Percentiles rank a stretch among this genome's conserved stretches.
Conservation (phyloP, 1,140 invertebrate genomes). For the Camponotus pennsylvanicus region DNA sequence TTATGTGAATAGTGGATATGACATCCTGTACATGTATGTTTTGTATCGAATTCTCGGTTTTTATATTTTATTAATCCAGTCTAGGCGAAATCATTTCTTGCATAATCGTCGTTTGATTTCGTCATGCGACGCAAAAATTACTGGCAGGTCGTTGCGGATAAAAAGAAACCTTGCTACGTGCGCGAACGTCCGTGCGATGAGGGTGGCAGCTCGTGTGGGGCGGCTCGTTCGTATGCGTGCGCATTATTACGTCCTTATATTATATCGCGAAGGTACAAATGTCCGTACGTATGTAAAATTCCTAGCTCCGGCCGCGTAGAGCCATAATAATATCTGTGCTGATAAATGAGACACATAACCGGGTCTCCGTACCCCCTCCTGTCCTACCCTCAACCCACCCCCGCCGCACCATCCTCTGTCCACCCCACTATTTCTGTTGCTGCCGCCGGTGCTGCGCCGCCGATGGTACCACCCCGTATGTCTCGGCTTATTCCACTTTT, state of each 20-base stretch:
- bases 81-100: background rate
- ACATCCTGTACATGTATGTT: background rate
- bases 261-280: conserved; percentile 85
- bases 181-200: conserved; percentile 36
- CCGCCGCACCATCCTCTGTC: conserved; percentile 49
- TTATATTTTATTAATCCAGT: background rate
- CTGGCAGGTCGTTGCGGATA: background rate
- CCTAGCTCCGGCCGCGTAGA: conserved; percentile 82
- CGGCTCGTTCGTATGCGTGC: conserved; percentile 77
- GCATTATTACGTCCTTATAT: conserved; percentile 85
- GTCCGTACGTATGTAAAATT: conserved; percentile 85
- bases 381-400: conserved; percentile 46
- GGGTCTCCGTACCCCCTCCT: conserved; percentile 71
- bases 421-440: conserved; percentile 63
- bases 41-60: background rate
- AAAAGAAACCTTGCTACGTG: conserved; percentile 34
- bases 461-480: conserved; percentile 76
- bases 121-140: conserved; percentile 12
- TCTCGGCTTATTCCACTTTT: conserved; percentile 85
- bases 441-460: conserved; percentile 49
- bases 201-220: conserved; percentile 57
- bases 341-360: conserved; percentile 86
- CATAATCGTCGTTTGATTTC: background rate
- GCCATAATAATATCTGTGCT: conserved; percentile 85
- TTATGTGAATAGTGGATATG: background rate